Evolutionary conservation across 2,797 vertebrate species (phyloP).

Genomic region (Xyrichtys novacula): DNA sequence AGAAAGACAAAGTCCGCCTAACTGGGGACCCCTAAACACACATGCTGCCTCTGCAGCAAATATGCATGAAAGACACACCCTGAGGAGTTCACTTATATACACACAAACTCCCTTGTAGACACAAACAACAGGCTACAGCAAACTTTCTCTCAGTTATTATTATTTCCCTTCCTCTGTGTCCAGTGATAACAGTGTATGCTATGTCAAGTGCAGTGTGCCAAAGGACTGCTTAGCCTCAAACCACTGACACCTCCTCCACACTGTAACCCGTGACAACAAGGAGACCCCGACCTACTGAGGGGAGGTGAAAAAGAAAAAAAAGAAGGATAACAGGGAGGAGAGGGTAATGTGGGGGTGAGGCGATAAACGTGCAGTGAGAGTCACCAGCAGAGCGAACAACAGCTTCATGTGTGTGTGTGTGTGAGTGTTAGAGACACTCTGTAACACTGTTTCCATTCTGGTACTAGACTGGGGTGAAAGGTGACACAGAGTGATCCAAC

Average conservation of each 20-base stretch:
- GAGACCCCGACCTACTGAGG: constrained; percentile 11
- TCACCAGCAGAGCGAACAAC: constrained; percentile 22
- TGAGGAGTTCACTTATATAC: constrained; percentile 24
- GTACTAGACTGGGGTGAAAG: background rate
- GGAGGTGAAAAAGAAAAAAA: background rate
- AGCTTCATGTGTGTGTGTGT: background rate
- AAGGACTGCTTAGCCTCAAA: constrained; percentile 59
- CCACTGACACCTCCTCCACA: constrained; percentile 49
- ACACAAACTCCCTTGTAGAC: constrained; percentile 41
- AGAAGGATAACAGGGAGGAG: constrained; percentile 17
- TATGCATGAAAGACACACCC: constrained; percentile 45
- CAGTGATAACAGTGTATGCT: constrained; percentile 51
- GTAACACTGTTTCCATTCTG: background rate
- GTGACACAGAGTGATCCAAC: too few species aligned
- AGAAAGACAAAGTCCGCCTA: constrained; percentile 57
- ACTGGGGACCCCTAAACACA: constrained; percentile 62
- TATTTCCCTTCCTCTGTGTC: constrained; percentile 28
- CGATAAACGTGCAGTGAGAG: constrained; percentile 43
- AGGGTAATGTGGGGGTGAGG: background rate
- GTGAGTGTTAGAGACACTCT: background rate
- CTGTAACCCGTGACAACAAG: constrained; percentile 41
- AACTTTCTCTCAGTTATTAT: constrained; percentile 29
- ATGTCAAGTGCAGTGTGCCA: constrained; percentile 60
- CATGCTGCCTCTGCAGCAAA: constrained; percentile 46
- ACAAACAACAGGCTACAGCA: constrained; percentile 42